A percentile compares a stretch with the other conserved stretches of the same genome.
phyloP scores from a whole-genome alignment of 2,797 vertebrate genomes.

The Chlorospingus semifuscus region DNA sequence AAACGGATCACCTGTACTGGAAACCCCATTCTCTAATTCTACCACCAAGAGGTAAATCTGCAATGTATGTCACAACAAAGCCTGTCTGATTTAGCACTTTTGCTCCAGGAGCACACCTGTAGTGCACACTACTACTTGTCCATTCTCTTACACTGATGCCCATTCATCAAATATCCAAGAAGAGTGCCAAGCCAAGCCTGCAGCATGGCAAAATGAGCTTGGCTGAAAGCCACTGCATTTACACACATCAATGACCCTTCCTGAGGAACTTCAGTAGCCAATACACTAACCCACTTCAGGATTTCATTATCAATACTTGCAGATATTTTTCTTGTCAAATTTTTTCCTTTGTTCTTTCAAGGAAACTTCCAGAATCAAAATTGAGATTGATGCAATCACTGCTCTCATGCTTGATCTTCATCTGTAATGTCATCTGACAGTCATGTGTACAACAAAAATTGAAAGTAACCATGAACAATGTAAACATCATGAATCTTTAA shows the following conservation, averaged over 20 bases:
- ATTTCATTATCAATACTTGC: not conserved
- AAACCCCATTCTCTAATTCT: constrained; percentile 16
- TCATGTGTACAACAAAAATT: constrained; percentile 4
- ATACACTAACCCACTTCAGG: not conserved
- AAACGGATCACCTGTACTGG: constrained; percentile 43
- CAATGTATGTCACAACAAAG: not conserved
- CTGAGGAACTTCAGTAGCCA: not conserved
- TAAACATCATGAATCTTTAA: constrained; percentile 35
- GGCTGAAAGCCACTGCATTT: not conserved
- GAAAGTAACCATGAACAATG: not conserved
- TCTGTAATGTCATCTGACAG: constrained; percentile 16
- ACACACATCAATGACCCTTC: not conserved
- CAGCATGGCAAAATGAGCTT: not conserved
- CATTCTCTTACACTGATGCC: not conserved
- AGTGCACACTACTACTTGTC: not conserved
- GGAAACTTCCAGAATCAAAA: not conserved
- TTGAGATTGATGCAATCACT: not conserved
- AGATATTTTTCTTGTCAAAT: not conserved
- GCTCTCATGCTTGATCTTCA: not conserved
- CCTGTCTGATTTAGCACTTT: not conserved
- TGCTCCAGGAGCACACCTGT: not conserved
- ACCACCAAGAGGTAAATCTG: constrained; percentile 27
- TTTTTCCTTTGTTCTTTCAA: not conserved
- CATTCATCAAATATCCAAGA: not conserved
- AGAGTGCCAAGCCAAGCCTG: not conserved